Percentiles rank a stretch among this genome's conserved stretches.
phyloP scores from a whole-genome alignment of 2,888 invertebrate genomes.

The Margaritifera margaritifera region DNA sequence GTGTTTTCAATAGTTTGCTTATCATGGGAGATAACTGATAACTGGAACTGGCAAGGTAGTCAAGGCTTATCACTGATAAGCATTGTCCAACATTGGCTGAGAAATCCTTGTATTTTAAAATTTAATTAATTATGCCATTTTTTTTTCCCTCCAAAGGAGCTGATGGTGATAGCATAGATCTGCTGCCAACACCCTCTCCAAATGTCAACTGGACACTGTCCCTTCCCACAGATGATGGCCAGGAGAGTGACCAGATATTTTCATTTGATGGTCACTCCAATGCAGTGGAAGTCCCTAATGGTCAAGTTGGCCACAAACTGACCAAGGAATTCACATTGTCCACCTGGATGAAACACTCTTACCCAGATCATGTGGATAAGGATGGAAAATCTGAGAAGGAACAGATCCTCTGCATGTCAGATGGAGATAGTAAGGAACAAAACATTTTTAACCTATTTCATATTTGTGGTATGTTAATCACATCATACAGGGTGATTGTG shows the following conservation, averaged over 20 bases:
- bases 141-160: slow-evolving; percentile 76
- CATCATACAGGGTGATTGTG: too few species aligned
- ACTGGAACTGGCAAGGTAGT: too few species aligned
- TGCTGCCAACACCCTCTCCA: slow-evolving; percentile 87
- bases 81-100: too few species aligned
- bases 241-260: slow-evolving; percentile 91
- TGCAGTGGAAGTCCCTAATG: slow-evolving; percentile 78
- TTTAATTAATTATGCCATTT: too few species aligned
- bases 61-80: too few species aligned
- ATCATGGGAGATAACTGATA: too few species aligned
- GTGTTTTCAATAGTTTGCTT: too few species aligned
- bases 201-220: slow-evolving; percentile 86
- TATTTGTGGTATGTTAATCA: background rate
- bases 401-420: slow-evolving; percentile 96
- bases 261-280: slow-evolving; percentile 94
- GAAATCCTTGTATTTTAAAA: too few species aligned
- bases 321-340: slow-evolving; percentile 90
- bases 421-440: slow-evolving; percentile 90
- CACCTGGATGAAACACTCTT: slow-evolving; percentile 95
- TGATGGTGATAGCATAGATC: slow-evolving; percentile 86
- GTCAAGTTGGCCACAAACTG: slow-evolving; percentile 81
- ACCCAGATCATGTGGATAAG: slow-evolving; percentile 73
- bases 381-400: slow-evolving; percentile 82
- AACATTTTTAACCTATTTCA: background rate
- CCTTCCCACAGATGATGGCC: slow-evolving; percentile 86